phyloP scores from a whole-genome alignment of 37 sponge, comb jelly and placozoan species.

The Chondrilla cf. caribensis region DNA sequence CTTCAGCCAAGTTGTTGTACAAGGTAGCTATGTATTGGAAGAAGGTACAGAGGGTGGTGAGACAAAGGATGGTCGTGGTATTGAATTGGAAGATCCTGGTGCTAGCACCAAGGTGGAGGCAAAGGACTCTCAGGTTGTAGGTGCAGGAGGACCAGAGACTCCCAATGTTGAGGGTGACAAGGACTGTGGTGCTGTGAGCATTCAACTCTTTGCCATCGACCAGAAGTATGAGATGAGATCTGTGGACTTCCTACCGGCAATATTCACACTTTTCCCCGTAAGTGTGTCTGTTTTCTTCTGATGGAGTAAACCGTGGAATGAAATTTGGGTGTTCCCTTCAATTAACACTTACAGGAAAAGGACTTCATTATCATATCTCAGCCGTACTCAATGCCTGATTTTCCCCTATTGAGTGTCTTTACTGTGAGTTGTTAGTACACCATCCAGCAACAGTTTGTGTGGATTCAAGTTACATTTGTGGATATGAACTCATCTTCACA shows the following conservation, averaged over 20 bases:
- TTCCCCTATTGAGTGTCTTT: conserved; percentile 78
- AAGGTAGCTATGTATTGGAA: too few species aligned
- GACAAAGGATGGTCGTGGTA: too few species aligned
- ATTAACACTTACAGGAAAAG: conserved; percentile 57
- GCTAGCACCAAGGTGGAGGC: neutral
- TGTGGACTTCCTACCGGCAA: conserved; percentile 76
- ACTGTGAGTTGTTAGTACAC: conserved; percentile 60
- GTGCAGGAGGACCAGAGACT: neutral
- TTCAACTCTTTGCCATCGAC: conserved; percentile 93
- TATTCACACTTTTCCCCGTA: conserved; percentile 87
- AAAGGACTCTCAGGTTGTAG: neutral
- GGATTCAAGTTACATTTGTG: too few species aligned
- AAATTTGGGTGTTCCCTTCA: too few species aligned
- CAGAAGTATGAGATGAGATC: conserved; percentile 92
- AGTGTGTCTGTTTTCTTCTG: conserved; percentile 18
- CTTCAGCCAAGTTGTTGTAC: too few species aligned
- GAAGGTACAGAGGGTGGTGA: too few species aligned
- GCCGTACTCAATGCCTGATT: conserved; percentile 77
- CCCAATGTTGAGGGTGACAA: conserved; percentile 18
- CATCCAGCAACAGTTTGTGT: neutral
- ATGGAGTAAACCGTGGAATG: too few species aligned
- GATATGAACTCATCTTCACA: too few species aligned
- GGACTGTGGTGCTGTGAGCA: conserved; percentile 57
- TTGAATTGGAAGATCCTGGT: too few species aligned
- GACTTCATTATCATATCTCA: conserved; percentile 86